phyloP scores from a whole-genome alignment of 2,113 vertebrate genomes.

The Gymnorhina tibicen region DNA sequence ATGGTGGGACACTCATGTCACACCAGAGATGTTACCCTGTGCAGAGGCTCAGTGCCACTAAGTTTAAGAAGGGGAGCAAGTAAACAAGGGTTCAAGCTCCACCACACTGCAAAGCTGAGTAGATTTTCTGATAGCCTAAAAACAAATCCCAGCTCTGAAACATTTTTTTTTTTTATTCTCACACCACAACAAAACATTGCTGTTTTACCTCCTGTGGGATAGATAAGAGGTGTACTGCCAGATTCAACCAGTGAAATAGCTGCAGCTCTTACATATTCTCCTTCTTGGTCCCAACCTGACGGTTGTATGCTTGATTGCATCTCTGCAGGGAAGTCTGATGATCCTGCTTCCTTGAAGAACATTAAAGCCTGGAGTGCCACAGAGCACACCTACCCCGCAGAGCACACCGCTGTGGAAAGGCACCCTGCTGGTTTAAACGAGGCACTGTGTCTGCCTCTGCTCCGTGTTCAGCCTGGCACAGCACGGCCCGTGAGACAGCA shows the following conservation, averaged over 20 bases:
- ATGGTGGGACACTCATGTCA: neutral
- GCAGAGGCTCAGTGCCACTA: neutral
- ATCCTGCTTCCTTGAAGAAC: neutral
- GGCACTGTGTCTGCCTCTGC: neutral
- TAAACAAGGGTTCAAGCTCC: neutral
- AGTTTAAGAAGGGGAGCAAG: neutral
- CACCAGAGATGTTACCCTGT: neutral
- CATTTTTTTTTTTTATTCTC: neutral
- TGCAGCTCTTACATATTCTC: neutral
- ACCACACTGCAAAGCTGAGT: neutral
- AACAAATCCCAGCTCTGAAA: neutral
- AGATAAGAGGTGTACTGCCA: neutral
- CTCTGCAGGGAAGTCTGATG: constrained; percentile 37
- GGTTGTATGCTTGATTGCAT: constrained; percentile 13
- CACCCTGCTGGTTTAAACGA: neutral
- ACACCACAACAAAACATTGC: neutral
- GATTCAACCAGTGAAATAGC: neutral
- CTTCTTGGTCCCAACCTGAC: neutral
- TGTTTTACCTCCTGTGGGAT: neutral
- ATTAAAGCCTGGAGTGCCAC: constrained; percentile 5
- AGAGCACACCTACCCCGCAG: constrained; percentile 12
- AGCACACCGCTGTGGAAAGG: neutral
- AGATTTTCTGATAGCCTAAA: neutral
- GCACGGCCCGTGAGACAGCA: neutral
- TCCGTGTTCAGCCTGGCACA: neutral